Percentiles rank a stretch among this genome's conserved stretches.
Conservation (phyloP, 2,888 invertebrate species). For the Synergus japonicus region DNA sequence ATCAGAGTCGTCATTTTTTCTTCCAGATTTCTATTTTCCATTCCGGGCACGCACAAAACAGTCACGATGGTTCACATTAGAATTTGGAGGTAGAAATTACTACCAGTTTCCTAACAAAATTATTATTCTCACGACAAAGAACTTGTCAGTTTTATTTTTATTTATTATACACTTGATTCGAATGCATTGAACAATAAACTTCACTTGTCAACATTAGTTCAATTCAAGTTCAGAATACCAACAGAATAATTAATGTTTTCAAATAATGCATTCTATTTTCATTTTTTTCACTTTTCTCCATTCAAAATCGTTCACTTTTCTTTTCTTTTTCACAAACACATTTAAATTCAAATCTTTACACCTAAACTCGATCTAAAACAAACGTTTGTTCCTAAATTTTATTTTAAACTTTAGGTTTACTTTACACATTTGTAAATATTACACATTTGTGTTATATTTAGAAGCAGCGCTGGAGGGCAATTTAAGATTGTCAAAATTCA, state of each 20-base stretch:
- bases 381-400: not conserved
- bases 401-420: not conserved
- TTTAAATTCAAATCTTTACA: no score
- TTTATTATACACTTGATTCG: not conserved
- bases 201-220: not conserved
- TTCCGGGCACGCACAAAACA: constrained; percentile 35
- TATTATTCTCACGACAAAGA: constrained; percentile 13
- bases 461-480: not conserved
- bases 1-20: constrained; percentile 36
- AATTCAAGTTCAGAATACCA: not conserved
- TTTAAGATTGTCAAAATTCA: not conserved
- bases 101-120: not conserved
- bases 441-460: not conserved
- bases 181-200: not conserved
- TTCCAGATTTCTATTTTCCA: constrained; percentile 31
- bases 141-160: not conserved
- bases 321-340: not conserved
- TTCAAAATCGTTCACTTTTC: not conserved
- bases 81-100: constrained; percentile 13
- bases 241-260: not conserved
- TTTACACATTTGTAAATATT: not conserved
- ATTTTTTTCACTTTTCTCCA: not conserved
- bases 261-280: not conserved
- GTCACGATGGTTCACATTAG: constrained; percentile 30
- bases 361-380: no score